phyloP scores from a whole-genome alignment of 1,140 invertebrate genomes.

The Grapholita molesta region DNA sequence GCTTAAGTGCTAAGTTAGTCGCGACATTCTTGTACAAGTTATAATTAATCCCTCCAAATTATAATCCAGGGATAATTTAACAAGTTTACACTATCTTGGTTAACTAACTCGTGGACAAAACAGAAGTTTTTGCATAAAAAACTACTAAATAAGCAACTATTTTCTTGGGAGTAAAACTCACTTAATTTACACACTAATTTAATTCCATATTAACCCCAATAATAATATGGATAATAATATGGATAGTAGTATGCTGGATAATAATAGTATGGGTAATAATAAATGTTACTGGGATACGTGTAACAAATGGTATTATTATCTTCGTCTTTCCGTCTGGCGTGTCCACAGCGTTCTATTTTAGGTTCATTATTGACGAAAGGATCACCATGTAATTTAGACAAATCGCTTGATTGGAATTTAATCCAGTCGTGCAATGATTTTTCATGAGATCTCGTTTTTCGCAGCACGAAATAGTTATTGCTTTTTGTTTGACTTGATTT shows the following conservation, averaged over 20 bases:
- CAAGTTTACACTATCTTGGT: neutral
- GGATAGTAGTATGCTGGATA: conserved; percentile 11
- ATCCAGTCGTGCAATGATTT: neutral
- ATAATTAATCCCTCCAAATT: conserved; percentile 16
- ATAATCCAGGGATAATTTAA: neutral
- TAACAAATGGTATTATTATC: neutral
- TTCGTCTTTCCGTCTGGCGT: neutral
- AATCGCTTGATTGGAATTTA: neutral
- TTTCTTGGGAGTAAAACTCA: no score
- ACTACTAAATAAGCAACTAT: neutral
- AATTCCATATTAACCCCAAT: no score
- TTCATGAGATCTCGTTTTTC: neutral
- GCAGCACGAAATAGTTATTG: neutral
- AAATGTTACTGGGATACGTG: neutral
- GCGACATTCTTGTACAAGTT: neutral
- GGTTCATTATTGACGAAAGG: no score
- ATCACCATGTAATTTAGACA: no score
- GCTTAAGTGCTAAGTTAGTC: neutral
- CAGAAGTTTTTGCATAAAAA: neutral
- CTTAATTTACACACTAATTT: no score
- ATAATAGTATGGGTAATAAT: conserved; percentile 7
- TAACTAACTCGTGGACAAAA: neutral
- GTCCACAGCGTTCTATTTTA: neutral
- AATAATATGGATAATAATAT: neutral
- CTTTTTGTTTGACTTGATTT: neutral